Evolutionary conservation across 2,797 vertebrate species (phyloP).

Genomic region (Betta splendens): DNA sequence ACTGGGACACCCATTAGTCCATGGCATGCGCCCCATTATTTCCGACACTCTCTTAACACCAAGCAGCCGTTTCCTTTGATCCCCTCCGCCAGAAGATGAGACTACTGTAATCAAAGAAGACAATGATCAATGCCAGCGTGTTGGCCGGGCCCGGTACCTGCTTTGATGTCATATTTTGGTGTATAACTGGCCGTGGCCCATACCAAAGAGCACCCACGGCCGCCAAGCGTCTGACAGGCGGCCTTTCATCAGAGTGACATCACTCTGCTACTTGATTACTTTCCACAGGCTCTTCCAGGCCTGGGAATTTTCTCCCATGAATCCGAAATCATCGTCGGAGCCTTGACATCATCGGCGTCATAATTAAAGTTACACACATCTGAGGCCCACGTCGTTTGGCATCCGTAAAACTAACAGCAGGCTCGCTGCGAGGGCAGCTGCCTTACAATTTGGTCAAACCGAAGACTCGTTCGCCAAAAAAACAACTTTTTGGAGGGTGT

Average conservation of each 20-base stretch:
- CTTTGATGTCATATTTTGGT: conserved; percentile 79
- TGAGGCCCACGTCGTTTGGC: conserved; percentile 18
- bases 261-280: conserved; percentile 80
- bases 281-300: conserved; percentile 77
- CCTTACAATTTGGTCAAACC: too few species aligned
- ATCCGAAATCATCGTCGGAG: conserved; percentile 69
- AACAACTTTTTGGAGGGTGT: too few species aligned
- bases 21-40: conserved; percentile 61
- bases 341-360: conserved; percentile 57
- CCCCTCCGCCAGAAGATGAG: conserved; percentile 58
- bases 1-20: conserved; percentile 44
- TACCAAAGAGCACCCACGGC: conserved; percentile 70
- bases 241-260: conserved; percentile 82
- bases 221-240: conserved; percentile 78
- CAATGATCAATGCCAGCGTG: conserved; percentile 73
- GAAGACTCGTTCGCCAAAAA: too few species aligned
- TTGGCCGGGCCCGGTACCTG: conserved; percentile 68
- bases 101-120: conserved; percentile 76
- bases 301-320: conserved; percentile 70
- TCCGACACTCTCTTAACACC: conserved; percentile 70
- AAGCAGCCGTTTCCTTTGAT: conserved; percentile 70
- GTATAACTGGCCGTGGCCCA: conserved; percentile 55
- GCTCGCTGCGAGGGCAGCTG: too few species aligned
- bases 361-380: conserved; percentile 60
- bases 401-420: neutral